A percentile compares a stretch with the other conserved stretches of the same genome.
phyloP scores from a whole-genome alignment of 2,113 vertebrate species.

The Sapajus apella region DNA sequence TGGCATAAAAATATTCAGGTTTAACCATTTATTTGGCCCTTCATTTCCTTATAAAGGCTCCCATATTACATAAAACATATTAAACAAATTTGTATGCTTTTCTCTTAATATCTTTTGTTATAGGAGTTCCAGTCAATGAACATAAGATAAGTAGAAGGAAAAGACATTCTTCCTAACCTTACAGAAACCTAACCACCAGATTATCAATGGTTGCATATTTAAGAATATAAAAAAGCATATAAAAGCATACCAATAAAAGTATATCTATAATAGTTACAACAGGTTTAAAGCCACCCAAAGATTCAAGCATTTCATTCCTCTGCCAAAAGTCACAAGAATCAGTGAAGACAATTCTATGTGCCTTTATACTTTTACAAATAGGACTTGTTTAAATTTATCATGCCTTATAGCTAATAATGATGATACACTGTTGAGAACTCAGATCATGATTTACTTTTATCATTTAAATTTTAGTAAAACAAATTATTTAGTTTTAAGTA shows the following conservation, averaged over 20 bases:
- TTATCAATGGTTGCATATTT: neutral
- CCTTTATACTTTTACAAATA: constrained; percentile 23
- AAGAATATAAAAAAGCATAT: neutral
- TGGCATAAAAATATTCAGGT: neutral
- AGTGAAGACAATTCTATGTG: neutral
- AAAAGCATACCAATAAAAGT: neutral
- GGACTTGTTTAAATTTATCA: neutral
- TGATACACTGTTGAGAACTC: neutral
- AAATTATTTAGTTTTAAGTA: constrained; percentile 41
- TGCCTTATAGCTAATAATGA: neutral
- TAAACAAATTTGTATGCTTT: neutral
- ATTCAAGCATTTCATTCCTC: constrained; percentile 35
- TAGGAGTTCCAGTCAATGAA: neutral
- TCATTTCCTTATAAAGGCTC: neutral
- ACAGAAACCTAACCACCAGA: neutral
- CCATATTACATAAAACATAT: neutral
- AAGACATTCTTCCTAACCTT: neutral
- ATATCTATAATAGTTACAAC: constrained; percentile 1
- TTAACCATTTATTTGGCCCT: neutral
- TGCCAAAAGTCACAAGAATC: neutral
- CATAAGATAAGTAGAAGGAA: neutral
- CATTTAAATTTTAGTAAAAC: constrained; percentile 42
- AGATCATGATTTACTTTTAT: constrained; percentile 40
- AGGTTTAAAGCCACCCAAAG: neutral
- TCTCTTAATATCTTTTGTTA: neutral